Conservation (phyloP, 1,140 invertebrate species). For the Drosophila mauritiana region DNA sequence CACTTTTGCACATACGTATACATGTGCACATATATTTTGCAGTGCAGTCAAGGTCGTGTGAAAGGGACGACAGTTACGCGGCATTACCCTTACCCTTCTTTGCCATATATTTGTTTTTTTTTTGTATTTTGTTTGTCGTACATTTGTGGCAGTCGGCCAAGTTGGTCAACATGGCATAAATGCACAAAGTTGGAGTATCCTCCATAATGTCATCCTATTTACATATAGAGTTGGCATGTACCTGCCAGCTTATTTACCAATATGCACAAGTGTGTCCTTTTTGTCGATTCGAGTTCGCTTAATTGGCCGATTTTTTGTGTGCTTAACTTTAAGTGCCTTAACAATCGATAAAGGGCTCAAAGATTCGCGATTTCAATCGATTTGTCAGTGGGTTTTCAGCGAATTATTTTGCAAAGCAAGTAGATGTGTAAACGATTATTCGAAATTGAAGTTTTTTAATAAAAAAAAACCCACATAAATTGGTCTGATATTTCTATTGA, state of each 20-base stretch:
- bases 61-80: constrained; percentile 16
- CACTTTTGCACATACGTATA: not conserved
- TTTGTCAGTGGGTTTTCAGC: constrained; percentile 2
- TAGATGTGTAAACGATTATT: not conserved
- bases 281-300: constrained; percentile 8
- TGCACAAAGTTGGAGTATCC: not conserved
- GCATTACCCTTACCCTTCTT: constrained; percentile 5
- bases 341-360: constrained; percentile 5
- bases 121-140: constrained; percentile 22
- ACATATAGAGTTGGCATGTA: not conserved
- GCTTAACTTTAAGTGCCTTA: constrained; percentile 7
- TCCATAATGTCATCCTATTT: not conserved
- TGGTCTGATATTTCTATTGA: too few species aligned
- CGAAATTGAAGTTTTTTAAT: too few species aligned
- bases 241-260: constrained; percentile 2
- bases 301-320: constrained; percentile 11
- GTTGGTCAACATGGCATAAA: constrained; percentile 40
- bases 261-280: not conserved
- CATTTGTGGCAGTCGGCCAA: constrained; percentile 55
- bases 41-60: constrained; percentile 61
- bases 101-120: too few species aligned
- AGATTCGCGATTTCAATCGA: constrained; percentile 6
- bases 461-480: too few species aligned
- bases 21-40: not conserved
- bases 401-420: not conserved